Base-by-base conservation (phyloP, 2,888 invertebrate species). In the Cetonia aurata region DNA sequence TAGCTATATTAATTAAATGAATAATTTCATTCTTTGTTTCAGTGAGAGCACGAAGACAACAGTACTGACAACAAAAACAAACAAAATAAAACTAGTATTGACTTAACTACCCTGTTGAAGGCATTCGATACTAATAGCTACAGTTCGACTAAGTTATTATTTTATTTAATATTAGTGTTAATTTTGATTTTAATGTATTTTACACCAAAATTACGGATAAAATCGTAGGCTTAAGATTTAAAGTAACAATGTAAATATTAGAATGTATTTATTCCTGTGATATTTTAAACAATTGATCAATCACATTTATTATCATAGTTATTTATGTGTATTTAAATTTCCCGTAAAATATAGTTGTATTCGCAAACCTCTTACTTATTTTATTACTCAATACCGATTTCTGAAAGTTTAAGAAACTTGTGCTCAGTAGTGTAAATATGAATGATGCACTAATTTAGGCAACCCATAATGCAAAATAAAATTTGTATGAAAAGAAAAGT, bases 21-120 rank as follows among this genome's bases (percentile, higher is more conserved):
- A 67, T 53, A 71, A 33, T 9, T 71, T 69, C 72, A 69, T 71
- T 76, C 72, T 78, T 76, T 76, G 33, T 81, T 82, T 70, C 77
- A 83, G 83, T 83, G 81, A 79, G 83, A 77, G 83, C 83, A 74
- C 80, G 80, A 75, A 80, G 80, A 77, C 82, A 81, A 77, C 78
- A 77, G 79, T 79, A 71, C 62, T 71, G 71, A 71, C 59, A 19
- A n/a, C n/a, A n/a, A n/a, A n/a, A n/a, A n/a, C n/a, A n/a, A n/a
- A n/a, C n/a, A n/a, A 31, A 57, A 17, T 17, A 57, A 65, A 46
- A 57, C 50, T 66, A 70, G 53, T 67, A 66, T 67, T 70, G 59
- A 42, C 37, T 53, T 42, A 69, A 33, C 10, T 69, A 41, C 48
- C 60, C 41, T 17, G 12, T 13, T 10, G 37, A 52, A 60, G 60